A percentile compares a stretch with the other conserved stretches of the same genome.
Evolutionary conservation across 2,113 vertebrate genomes (phyloP).

Genomic region (Brienomyrus longianalis): DNA sequence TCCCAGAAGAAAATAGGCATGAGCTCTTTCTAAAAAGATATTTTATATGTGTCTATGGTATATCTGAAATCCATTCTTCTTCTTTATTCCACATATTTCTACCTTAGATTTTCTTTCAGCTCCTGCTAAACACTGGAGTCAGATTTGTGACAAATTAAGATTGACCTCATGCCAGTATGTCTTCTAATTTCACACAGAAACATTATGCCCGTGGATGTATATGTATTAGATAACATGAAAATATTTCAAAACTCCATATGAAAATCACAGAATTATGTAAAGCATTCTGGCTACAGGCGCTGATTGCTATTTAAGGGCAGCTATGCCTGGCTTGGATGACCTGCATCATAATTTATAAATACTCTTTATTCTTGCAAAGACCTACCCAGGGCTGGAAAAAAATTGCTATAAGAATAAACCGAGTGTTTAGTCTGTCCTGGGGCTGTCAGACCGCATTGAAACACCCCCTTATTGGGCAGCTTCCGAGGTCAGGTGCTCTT

Average conservation of each 20-base stretch:
- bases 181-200: not conserved
- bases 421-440: not conserved
- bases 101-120: not conserved
- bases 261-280: not conserved
- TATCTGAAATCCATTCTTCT: not conserved
- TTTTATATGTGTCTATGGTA: not conserved
- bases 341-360: conserved; percentile 7
- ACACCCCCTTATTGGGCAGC: not conserved
- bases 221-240: not conserved
- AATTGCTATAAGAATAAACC: not conserved
- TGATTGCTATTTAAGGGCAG: not conserved
- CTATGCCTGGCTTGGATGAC: not conserved
- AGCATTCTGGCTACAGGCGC: not conserved
- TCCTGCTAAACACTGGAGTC: not conserved
- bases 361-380: not conserved
- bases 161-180: not conserved
- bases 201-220: not conserved
- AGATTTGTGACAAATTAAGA: not conserved
- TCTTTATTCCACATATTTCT: not conserved
- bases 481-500: not conserved
- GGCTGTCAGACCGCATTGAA: not conserved
- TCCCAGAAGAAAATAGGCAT: not conserved
- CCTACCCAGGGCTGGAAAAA: not conserved
- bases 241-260: not conserved
- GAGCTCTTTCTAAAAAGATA: not conserved